Evolutionary conservation across 1,140 invertebrate species (phyloP).

Genomic region (Chelonus insularis): DNA sequence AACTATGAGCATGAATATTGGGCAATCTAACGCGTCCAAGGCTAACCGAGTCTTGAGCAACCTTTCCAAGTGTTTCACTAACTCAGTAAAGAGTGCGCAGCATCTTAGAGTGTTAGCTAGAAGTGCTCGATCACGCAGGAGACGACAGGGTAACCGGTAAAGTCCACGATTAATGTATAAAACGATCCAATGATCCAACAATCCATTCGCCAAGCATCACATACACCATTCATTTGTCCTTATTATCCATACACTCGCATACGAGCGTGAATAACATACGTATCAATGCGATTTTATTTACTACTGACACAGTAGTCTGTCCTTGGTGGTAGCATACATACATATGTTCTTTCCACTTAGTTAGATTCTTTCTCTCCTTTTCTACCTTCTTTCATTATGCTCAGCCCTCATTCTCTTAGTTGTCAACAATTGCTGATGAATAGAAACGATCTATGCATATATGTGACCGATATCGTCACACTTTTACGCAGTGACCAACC

Average conservation of each 20-base stretch:
- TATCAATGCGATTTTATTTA: constrained; percentile 15
- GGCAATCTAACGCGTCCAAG: constrained; percentile 61
- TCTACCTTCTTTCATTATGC: too few relatives aligned
- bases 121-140: neutral
- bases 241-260: constrained; percentile 17
- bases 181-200: neutral
- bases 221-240: constrained; percentile 22
- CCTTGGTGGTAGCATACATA: constrained; percentile 5
- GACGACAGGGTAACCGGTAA: neutral
- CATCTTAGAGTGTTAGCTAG: too few relatives aligned
- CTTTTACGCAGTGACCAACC: neutral
- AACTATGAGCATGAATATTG: constrained; percentile 53
- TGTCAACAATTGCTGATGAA: neutral
- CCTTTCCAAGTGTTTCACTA: constrained; percentile 58
- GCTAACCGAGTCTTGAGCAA: constrained; percentile 57
- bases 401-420: too few relatives aligned
- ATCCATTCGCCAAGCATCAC: too few relatives aligned
- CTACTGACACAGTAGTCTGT: constrained; percentile 6
- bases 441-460: neutral
- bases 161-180: constrained; percentile 1
- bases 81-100: constrained; percentile 7
- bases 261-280: neutral
- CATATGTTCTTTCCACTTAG: neutral
- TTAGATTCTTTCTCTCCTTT: too few relatives aligned
- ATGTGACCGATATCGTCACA: neutral